A percentile compares a stretch with the other conserved stretches of the same genome.
Conservation (phyloP, 2,888 invertebrate species). For the Caenorhabditis sp. region DNA sequence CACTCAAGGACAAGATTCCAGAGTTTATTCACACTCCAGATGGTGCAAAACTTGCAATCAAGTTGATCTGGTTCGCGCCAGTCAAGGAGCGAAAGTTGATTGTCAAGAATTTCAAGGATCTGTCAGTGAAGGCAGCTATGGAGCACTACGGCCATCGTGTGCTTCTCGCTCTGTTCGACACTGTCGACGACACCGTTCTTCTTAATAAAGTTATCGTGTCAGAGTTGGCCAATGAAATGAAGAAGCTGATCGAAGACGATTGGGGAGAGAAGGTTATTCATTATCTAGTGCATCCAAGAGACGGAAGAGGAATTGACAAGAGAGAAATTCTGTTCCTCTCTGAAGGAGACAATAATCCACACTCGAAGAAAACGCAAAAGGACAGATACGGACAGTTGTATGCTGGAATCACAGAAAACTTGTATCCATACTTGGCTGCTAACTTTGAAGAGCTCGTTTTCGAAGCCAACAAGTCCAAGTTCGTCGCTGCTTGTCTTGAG, state of each 20-base stretch:
- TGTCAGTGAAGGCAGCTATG: constrained; percentile 89
- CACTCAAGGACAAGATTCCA: constrained; percentile 88
- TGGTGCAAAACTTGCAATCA: constrained; percentile 90
- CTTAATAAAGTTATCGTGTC: constrained; percentile 88
- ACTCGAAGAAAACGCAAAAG: constrained; percentile 68
- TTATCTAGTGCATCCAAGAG: constrained; percentile 92
- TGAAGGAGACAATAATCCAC: constrained; percentile 68
- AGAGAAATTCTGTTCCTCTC: constrained; percentile 88
- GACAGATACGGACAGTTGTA: constrained; percentile 78
- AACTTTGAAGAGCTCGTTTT: constrained; percentile 80
- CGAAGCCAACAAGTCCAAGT: constrained; percentile 68
- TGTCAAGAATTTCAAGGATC: constrained; percentile 92
- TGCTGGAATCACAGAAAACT: constrained; percentile 70
- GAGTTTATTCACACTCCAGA: constrained; percentile 84
- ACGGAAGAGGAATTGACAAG: constrained; percentile 91
- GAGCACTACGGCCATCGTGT: constrained; percentile 91
- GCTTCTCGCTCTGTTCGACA: constrained; percentile 91
- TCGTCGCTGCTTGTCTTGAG: constrained; percentile 67
- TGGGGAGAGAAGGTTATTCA: constrained; percentile 91
- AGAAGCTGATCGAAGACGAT: constrained; percentile 86
- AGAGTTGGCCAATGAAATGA: constrained; percentile 80
- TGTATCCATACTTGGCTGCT: constrained; percentile 79
- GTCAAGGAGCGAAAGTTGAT: constrained; percentile 86
- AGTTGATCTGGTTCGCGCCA: constrained; percentile 91
- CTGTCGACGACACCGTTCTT: constrained; percentile 94